Base-by-base conservation (phyloP, 37 sponge, comb jelly and placozoan species). In the Dysidea cf. avara region DNA sequence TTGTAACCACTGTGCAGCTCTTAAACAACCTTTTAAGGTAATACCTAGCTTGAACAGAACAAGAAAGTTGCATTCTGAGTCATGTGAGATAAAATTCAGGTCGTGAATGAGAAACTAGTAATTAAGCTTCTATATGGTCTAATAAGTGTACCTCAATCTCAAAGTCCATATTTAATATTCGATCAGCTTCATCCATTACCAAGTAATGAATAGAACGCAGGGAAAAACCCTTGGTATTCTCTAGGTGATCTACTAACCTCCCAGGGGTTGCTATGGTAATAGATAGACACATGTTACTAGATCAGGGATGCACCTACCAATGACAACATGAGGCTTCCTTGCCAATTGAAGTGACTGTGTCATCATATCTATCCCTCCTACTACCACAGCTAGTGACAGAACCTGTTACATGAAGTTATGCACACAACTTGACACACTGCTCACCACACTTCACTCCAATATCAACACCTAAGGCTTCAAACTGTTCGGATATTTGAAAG, bases 141-240 rank as follows among this genome's bases (percentile, higher is more conserved):
- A 0, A 7, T 3, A 13, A 61, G 2, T 35, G 16, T 47, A 87
- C 97, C 72, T 99, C 99, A 17, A 77, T 81, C 69, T 92, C 96
- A 90, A 95, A 99, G 73, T 99, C 99, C 96, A 99, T 99, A 59
- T 99, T 95, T 1, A 98, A 81, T 20, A 98, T 98, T 24, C 99
- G 56, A 68, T 98, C 99, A 60, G 99, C 99, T 56, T 98, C 99
- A 39, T 98, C 99, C 99, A 98, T 98, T 0, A 98, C 96, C 21
- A 98, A 46, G 53, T 81, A 98, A 51, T 70, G 78, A 28, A 98
- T 73, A 40, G 87, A 83, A 12, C 93, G 81, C 26, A 98, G 67
- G 34, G 64, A 80, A 78, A 98, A 98, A 1, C 99, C 99, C 59
- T 98, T 98, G 20, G 99, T 98, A 68, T 95, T 98, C 81, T 94